Evolutionary conservation across 23 tunicate genomes (phyloP).

Genomic region (Ascidia mentula): DNA sequence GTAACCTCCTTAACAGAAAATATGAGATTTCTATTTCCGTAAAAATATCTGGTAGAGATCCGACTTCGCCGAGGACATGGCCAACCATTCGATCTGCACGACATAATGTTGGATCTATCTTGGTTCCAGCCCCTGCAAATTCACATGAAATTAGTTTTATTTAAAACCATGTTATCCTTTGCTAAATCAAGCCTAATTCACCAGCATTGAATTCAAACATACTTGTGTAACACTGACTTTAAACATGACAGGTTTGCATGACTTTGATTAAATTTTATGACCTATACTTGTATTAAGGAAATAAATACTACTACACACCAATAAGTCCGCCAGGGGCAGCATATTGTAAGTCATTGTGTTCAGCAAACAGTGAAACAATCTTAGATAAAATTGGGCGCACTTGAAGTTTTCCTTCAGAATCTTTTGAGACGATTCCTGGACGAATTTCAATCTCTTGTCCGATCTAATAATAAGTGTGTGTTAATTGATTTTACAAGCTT

Average conservation of each 20-base stretch:
- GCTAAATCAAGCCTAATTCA: no score
- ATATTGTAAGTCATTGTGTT: conserved; percentile 90
- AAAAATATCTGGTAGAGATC: conserved; percentile 90
- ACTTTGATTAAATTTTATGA: no score
- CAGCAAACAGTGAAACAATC: conserved; percentile 85
- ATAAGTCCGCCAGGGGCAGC: conserved; percentile 99
- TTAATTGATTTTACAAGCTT: no score
- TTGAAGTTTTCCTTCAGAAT: conserved; percentile 87
- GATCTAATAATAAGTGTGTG: no score
- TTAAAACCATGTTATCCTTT: no score
- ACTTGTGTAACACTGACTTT: no score
- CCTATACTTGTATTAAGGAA: no score
- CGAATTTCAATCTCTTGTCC: conserved; percentile 99
- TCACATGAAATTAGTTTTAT: no score
- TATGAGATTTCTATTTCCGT: conserved; percentile 95
- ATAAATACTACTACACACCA: conserved; percentile 24
- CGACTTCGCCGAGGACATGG: conserved; percentile 91
- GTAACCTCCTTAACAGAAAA: conserved; percentile 75
- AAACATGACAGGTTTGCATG: no score
- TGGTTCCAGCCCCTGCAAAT: conserved; percentile 91
- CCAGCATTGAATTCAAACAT: no score
- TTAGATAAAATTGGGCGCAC: conserved; percentile 93
- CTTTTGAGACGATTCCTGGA: conserved; percentile 94
- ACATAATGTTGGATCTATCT: conserved; percentile 89
- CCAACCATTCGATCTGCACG: conserved; percentile 99